Percentiles rank a stretch among this genome's conserved stretches.
Conservation (phyloP, 2,113 vertebrate species). For the Zapus hudsonius region DNA sequence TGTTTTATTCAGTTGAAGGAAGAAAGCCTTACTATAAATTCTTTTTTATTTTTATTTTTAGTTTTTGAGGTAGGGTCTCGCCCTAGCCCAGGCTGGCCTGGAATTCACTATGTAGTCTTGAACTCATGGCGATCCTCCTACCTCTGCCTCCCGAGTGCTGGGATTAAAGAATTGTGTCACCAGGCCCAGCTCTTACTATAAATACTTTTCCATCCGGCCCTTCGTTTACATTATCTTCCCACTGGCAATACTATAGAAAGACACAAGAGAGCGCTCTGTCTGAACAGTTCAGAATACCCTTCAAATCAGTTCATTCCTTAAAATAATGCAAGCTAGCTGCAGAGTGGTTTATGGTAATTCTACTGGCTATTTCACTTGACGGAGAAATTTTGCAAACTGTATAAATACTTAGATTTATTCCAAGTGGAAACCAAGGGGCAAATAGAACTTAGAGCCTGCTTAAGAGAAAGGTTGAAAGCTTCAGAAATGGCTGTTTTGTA, state of each 20-base stretch:
- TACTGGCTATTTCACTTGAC: conserved; percentile 66
- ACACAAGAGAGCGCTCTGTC: conserved; percentile 83
- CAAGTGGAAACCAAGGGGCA: neutral
- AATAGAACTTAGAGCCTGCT: conserved; percentile 45
- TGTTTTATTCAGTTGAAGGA: neutral
- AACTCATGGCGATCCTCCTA: too few relatives aligned
- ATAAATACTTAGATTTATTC: conserved; percentile 55
- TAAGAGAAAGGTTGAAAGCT: conserved; percentile 52
- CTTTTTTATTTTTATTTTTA: too few relatives aligned
- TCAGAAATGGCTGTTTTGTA: neutral
- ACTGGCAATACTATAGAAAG: conserved; percentile 63
- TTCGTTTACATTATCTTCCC: neutral
- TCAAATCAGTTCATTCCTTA: neutral
- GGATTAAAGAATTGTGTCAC: too few relatives aligned
- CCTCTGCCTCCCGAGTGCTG: too few relatives aligned
- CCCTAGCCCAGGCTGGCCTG: too few relatives aligned
- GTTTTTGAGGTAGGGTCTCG: too few relatives aligned
- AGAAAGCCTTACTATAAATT: neutral
- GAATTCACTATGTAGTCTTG: too few relatives aligned
- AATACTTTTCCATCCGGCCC: neutral
- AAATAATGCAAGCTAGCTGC: conserved; percentile 20
- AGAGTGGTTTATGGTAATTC: conserved; percentile 68
- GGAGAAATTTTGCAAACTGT: conserved; percentile 63
- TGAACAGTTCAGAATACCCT: neutral
- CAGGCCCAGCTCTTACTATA: too few relatives aligned